Conservation (phyloP, 2,797 vertebrate species). For the Danio tinwini region DNA sequence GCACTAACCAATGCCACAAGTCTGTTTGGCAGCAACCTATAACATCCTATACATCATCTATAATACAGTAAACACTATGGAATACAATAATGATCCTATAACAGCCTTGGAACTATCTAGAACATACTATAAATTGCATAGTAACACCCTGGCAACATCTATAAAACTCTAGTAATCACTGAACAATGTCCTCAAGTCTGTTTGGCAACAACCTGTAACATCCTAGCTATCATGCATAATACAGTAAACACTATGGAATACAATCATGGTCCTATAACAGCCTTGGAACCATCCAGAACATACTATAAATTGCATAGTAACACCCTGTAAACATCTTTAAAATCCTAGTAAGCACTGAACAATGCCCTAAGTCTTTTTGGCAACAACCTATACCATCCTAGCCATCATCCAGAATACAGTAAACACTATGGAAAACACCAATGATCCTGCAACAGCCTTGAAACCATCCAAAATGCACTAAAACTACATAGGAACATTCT, state of each 20-base stretch:
- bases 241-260: not conserved
- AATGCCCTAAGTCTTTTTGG: not conserved
- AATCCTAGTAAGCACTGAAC: too few relatives aligned
- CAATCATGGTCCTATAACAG: too few relatives aligned
- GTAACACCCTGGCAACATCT: not conserved
- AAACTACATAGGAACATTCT: not conserved
- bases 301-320: not conserved
- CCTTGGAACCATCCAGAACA: not conserved
- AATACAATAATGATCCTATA: not conserved
- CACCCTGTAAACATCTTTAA: not conserved
- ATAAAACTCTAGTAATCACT: not conserved
- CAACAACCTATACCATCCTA: not conserved
- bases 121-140: not conserved
- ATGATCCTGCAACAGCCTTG: not conserved
- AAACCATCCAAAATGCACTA: not conserved
- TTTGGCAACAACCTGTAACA: not conserved
- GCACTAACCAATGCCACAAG: too few relatives aligned
- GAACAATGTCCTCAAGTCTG: not conserved
- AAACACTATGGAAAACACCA: too few relatives aligned
- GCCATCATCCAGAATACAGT: conserved; percentile 3
- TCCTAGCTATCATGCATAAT: not conserved
- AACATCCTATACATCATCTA: not conserved
- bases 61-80: too few relatives aligned
- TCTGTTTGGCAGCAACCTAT: too few relatives aligned
- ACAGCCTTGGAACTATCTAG: not conserved